Base-by-base conservation (phyloP, 53 echinoderm and acorn worm genomes). In the Pentamera pediparva region DNA sequence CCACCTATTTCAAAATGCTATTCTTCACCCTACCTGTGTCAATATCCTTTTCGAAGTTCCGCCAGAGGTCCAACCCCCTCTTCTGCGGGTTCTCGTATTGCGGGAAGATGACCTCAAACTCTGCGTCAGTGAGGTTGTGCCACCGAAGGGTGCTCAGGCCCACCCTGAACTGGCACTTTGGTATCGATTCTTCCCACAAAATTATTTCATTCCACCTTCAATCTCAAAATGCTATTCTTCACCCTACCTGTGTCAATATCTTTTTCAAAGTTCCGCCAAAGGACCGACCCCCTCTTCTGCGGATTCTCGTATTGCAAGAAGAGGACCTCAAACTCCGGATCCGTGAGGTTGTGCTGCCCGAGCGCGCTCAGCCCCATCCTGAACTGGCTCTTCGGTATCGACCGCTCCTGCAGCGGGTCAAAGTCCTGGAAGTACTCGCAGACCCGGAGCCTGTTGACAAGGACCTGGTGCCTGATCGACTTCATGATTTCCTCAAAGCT, bases 341-440 rank as follows among this genome's bases (percentile, higher is more conserved):
- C 76, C 3, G 87, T 82, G 28, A 96, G 49, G 73, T 84, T 81
- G 34, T 79, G 81, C 41, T 88, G 63, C 15, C 91, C 91, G 9
- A 83, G 54, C 1, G 98, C 82, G 2, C 85, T 96, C 15, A 96
- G 81, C 8, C 98, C 98, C 80, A 96, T 96, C 36, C 88, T 83
- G 81, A 96, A 96, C 75, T 90, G 84, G 43, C 90, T 91, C 12
- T 79, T 73, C 1, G 98, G 90, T 38, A 96, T 96, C 17, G 98
- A 95, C 26, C 86, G 69, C 59, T 91, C 90, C 10, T 85, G 79
- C 19, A 96, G 62, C 0, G 98, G 91, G 36, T 96, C 98, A 83
- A 96, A 96, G 33, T 96, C 98, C 32, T 88, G 85, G 78, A 96
- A 96, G 59, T 88, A 91, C 39, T 91, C 87, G 40, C 90, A 87